Percentiles rank a stretch among this genome's conserved stretches.
These are phyloP conservation scores for Cryptotis parvus DNA, from an alignment of 2,113 vertebrate species.

Conservation along the genomic window DNA sequence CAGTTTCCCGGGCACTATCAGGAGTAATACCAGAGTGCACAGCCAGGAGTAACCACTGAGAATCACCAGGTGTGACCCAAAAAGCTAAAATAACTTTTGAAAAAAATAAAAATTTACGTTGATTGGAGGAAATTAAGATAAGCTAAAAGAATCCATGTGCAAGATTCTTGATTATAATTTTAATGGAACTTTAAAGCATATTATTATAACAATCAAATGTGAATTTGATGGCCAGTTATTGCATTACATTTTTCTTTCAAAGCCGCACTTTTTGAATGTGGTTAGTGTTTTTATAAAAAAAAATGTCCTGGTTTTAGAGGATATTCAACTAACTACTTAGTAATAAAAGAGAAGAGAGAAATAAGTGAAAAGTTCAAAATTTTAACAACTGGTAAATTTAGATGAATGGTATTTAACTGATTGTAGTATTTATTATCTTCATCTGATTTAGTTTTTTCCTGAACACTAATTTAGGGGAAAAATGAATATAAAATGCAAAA, in stretches of 20 bases:
- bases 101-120: background rate
- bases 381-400: background rate
- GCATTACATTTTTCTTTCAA: background rate
- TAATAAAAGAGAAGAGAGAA: background rate
- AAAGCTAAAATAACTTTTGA: background rate
- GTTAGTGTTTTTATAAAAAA: background rate
- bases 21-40: too few species aligned
- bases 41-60: too few species aligned
- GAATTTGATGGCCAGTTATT: background rate
- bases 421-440: background rate
- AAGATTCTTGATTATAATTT: background rate
- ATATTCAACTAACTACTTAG: background rate
- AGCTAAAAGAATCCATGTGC: background rate
- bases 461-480: background rate
- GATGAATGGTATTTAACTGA: background rate
- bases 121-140: background rate
- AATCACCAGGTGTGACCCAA: too few species aligned
- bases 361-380: background rate
- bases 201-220: background rate
- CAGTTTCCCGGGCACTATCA: too few species aligned
- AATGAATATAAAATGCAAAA: background rate
- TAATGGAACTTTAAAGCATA: background rate
- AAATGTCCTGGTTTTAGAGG: background rate
- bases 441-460: background rate
- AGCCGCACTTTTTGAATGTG: background rate